These are phyloP conservation scores for Scrobipalpa costella DNA, from an alignment of 2,888 invertebrate genomes.

Conservation along the genomic window DNA sequence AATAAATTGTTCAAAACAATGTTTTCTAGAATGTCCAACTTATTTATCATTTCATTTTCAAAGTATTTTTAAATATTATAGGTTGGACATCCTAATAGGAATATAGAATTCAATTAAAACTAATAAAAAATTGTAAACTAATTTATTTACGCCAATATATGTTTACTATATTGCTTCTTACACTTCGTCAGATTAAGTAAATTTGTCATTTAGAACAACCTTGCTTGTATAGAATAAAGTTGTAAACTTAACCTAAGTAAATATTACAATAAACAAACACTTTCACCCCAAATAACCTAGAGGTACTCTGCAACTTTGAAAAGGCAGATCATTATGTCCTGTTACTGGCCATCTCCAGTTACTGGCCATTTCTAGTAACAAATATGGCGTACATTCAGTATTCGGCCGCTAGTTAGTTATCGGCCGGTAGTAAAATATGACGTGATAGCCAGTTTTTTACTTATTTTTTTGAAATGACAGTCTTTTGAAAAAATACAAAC, in stretches of 20 bases:
- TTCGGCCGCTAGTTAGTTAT: too few relatives aligned
- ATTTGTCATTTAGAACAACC: conserved; percentile 16
- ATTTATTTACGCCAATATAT: background rate
- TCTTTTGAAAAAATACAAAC: too few relatives aligned
- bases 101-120: conserved; percentile 2
- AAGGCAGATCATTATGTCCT: background rate
- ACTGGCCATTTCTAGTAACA: too few relatives aligned
- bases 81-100: background rate
- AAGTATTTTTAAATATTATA: background rate
- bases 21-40: conserved; percentile 15
- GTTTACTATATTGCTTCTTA: conserved; percentile 13
- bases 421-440: too few relatives aligned
- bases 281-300: conserved; percentile 42
- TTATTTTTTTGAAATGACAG: too few relatives aligned
- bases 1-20: conserved; percentile 24
- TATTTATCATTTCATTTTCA: background rate
- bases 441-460: too few relatives aligned
- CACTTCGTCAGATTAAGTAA: conserved; percentile 13
- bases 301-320: conserved; percentile 10
- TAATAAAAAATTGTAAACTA: conserved; percentile 10
- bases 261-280: conserved; percentile 39
- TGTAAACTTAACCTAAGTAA: conserved; percentile 32
- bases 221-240: conserved; percentile 30
- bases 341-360: too few relatives aligned
- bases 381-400: too few relatives aligned